phyloP scores from a whole-genome alignment of 2,113 vertebrate species.

The Empidonax alnorum region DNA sequence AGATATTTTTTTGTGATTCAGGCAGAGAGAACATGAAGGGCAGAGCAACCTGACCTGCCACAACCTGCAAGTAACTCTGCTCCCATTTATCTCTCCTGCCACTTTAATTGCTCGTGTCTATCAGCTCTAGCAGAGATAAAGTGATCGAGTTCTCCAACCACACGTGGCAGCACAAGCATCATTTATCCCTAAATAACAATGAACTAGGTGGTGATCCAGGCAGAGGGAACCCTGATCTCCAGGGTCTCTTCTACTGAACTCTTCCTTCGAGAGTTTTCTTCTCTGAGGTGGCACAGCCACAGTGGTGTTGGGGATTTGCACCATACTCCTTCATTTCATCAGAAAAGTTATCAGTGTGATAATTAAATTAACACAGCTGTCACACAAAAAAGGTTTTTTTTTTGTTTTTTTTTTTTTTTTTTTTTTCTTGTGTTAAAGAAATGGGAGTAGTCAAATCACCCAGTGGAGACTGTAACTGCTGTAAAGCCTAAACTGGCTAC shows the following conservation, averaged over 20 bases:
- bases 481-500: neutral
- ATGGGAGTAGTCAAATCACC: neutral
- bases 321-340: neutral
- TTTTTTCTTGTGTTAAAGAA: neutral
- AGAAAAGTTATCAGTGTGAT: neutral
- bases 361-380: neutral
- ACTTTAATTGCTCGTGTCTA: neutral
- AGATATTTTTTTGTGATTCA: neutral
- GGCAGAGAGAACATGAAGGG: neutral
- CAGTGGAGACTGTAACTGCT: neutral
- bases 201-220: neutral
- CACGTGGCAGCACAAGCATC: neutral
- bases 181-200: neutral
- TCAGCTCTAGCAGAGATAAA: neutral
- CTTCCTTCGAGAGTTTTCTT: neutral
- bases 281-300: neutral
- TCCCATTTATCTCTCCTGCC: neutral
- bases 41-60: neutral
- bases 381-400: neutral
- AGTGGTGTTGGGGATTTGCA: neutral
- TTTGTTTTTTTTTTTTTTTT: too few relatives aligned
- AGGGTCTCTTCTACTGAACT: neutral
- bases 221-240: neutral
- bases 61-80: neutral
- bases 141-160: accelerated